Percentiles rank a stretch among this genome's conserved stretches.
phyloP scores from a whole-genome alignment of 2,113 vertebrate species.

The Amia ocellicauda region DNA sequence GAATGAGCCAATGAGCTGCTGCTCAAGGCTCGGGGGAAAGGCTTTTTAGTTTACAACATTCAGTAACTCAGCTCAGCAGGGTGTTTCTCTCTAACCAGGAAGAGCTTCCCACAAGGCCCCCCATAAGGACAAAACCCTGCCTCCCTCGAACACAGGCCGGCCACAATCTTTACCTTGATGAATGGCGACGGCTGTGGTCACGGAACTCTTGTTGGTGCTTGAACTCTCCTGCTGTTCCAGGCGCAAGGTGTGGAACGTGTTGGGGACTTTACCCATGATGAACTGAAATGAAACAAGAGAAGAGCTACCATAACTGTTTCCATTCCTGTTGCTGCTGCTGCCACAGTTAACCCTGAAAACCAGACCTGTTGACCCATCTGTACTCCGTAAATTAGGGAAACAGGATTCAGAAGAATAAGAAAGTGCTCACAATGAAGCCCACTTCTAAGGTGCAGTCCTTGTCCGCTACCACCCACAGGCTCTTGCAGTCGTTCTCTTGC shows the following conservation, averaged over 20 bases:
- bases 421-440: slow-evolving; percentile 48
- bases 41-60: too few relatives aligned
- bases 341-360: too few relatives aligned
- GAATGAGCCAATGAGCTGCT: too few relatives aligned
- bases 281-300: slow-evolving; percentile 35
- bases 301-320: too few relatives aligned
- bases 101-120: too few relatives aligned
- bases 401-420: not conserved
- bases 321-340: too few relatives aligned
- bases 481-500: slow-evolving; percentile 43
- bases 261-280: not conserved
- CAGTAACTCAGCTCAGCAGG: too few relatives aligned
- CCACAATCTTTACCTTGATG: slow-evolving; percentile 2
- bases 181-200: not conserved
- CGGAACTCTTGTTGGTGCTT: not conserved
- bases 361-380: not conserved
- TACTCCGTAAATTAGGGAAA: not conserved
- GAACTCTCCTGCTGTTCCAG: not conserved
- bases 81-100: too few relatives aligned
- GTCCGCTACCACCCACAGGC: slow-evolving; percentile 51
- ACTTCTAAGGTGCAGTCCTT: fast-evolving
- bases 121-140: too few relatives aligned
- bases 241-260: not conserved
- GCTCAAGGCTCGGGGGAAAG: too few relatives aligned
- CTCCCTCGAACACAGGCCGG: too few relatives aligned